Conservation (phyloP, 2,113 vertebrate genomes). For the Archilochus colubris region DNA sequence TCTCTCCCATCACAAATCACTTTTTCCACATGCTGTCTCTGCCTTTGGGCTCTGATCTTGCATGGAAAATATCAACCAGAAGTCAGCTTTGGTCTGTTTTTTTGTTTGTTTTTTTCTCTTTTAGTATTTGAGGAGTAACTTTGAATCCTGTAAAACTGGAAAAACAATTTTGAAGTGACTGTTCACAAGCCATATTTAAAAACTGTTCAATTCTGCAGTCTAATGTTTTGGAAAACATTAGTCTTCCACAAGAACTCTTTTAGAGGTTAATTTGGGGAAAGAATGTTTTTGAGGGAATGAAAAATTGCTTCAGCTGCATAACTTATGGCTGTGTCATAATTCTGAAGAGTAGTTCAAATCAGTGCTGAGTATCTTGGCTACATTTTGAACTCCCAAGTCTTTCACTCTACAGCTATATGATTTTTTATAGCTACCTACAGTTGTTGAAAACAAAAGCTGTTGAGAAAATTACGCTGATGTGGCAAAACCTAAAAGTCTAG, state of each 20-base stretch:
- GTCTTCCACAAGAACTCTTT: background rate
- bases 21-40: constrained; percentile 19
- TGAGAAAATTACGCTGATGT: background rate
- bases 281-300: background rate
- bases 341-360: background rate
- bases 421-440: background rate
- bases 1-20: background rate
- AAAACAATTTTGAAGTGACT: background rate
- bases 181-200: background rate
- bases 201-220: background rate
- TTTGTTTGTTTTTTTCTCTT: background rate
- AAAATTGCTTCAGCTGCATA: background rate
- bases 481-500: background rate
- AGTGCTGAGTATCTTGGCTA: background rate
- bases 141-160: background rate
- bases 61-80: background rate
- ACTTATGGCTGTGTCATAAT: background rate
- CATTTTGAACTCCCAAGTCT: background rate
- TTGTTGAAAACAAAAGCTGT: background rate
- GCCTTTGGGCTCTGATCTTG: background rate
- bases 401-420: background rate
- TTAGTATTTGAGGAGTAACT: background rate
- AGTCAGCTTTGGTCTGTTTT: background rate
- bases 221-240: constrained; percentile 18
- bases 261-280: background rate